A percentile compares a stretch with the other conserved stretches of the same genome.
Conservation (phyloP, 2,888 invertebrate genomes). For the Podabrus alpinus region DNA sequence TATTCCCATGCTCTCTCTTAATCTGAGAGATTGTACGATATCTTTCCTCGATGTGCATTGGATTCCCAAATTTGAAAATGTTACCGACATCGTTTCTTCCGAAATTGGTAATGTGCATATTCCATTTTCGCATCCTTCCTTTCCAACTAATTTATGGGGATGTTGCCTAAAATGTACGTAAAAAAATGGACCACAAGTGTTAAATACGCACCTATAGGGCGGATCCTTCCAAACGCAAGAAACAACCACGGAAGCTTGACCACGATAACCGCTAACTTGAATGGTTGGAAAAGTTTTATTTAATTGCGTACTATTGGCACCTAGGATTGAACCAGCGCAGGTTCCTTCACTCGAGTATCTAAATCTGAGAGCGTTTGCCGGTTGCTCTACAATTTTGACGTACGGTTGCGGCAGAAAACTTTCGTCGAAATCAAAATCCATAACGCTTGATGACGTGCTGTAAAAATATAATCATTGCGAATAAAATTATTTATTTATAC, state of each 20-base stretch:
- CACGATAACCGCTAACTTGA: not conserved
- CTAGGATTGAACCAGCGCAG: not conserved
- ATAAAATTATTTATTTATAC: too few species aligned
- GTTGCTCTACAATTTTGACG: not conserved
- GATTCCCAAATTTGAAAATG: not conserved
- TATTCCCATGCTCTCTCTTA: not conserved
- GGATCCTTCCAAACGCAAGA: not conserved
- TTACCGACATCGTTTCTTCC: not conserved
- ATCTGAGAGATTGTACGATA: not conserved
- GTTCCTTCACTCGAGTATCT: not conserved
- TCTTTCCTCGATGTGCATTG: not conserved
- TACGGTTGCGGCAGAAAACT: too few species aligned
- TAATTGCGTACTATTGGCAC: not conserved
- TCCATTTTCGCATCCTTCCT: not conserved
- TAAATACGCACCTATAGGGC: not conserved
- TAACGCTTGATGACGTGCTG: too few species aligned
- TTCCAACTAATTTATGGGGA: not conserved
- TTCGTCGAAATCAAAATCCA: not conserved
- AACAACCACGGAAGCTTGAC: not conserved
- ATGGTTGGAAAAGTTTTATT: not conserved
- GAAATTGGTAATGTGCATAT: not conserved
- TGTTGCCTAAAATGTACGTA: not conserved
- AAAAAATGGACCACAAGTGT: too few species aligned
- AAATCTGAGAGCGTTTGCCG: not conserved
- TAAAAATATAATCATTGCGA: too few species aligned